These are phyloP conservation scores for Gymnocheta viridis DNA, from an alignment of 2,888 invertebrate genomes.

Conservation along the genomic window DNA sequence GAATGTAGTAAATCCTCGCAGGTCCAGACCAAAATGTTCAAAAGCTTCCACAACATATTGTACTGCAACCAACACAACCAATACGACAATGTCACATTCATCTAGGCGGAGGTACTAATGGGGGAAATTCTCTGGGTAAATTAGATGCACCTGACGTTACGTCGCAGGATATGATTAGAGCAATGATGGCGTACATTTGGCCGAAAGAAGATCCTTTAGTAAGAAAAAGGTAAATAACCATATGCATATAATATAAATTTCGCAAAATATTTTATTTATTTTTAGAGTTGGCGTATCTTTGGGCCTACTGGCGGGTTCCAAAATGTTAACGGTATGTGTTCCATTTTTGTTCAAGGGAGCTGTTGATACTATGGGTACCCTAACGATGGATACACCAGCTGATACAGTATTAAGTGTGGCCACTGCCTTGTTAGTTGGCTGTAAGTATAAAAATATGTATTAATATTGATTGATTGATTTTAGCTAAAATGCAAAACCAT, in stretches of 20 bases:
- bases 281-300: slow-evolving; percentile 91
- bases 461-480: neutral
- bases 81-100: slow-evolving; percentile 92
- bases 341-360: slow-evolving; percentile 98
- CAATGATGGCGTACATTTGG: slow-evolving; percentile 97
- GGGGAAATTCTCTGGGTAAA: slow-evolving; percentile 84
- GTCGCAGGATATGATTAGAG: slow-evolving; percentile 90
- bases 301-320: slow-evolving; percentile 90
- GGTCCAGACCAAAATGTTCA: slow-evolving; percentile 77
- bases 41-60: slow-evolving; percentile 83
- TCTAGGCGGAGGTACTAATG: slow-evolving; percentile 88
- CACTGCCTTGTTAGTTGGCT: slow-evolving; percentile 92
- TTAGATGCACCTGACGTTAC: slow-evolving; percentile 86
- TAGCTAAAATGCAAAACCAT: too few species aligned
- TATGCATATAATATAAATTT: neutral
- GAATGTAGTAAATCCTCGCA: slow-evolving; percentile 81
- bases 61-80: slow-evolving; percentile 74
- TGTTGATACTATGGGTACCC: slow-evolving; percentile 91
- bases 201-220: slow-evolving; percentile 87
- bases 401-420: slow-evolving; percentile 90
- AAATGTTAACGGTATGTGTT: slow-evolving; percentile 94
- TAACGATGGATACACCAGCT: slow-evolving; percentile 90
- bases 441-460: slow-evolving; percentile 84
- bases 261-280: neutral
- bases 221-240: slow-evolving; percentile 75